These are phyloP conservation scores for Pristionchus pacificus DNA, from an alignment of 1,140 invertebrate genomes.

Conservation along the genomic window DNA sequence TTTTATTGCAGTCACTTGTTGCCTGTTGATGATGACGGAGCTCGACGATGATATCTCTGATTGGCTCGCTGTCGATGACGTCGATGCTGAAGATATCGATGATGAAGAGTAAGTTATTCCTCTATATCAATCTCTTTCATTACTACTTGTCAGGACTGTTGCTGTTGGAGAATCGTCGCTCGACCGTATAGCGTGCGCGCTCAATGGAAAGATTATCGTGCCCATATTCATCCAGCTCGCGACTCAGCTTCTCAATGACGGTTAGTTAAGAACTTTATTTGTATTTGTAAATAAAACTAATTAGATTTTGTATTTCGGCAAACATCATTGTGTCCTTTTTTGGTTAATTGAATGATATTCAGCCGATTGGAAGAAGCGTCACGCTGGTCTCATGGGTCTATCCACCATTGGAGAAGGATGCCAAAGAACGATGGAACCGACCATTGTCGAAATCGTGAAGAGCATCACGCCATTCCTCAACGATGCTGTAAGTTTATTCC, in stretches of 20 bases:
- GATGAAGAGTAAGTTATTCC: constrained; percentile 66
- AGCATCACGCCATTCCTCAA: constrained; percentile 79
- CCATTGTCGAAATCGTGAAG: constrained; percentile 82
- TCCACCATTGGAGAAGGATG: constrained; percentile 96
- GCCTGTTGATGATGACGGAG: constrained; percentile 93
- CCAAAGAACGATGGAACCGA: constrained; percentile 91
- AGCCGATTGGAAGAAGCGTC: constrained; percentile 67
- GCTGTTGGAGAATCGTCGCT: constrained; percentile 91
- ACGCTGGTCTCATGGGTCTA: constrained; percentile 95
- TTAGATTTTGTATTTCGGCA: not conserved
- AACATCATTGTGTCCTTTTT: not conserved
- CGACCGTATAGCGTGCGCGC: constrained; percentile 87
- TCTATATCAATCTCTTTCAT: constrained; percentile 13
- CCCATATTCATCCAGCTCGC: constrained; percentile 74
- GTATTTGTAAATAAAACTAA: not conserved
- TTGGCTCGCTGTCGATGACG: constrained; percentile 71
- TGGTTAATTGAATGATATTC: constrained; percentile 19
- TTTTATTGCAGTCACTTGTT: constrained; percentile 67
- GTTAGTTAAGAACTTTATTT: constrained; percentile 21
- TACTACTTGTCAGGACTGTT: constrained; percentile 70
- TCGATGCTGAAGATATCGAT: constrained; percentile 76
- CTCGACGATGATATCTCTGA: constrained; percentile 87
- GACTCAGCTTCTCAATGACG: constrained; percentile 35
- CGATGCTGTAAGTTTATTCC: constrained; percentile 71
- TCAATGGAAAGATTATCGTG: constrained; percentile 90